Conservation (phyloP, 2,797 vertebrate genomes). For the Galago senegalensis region DNA sequence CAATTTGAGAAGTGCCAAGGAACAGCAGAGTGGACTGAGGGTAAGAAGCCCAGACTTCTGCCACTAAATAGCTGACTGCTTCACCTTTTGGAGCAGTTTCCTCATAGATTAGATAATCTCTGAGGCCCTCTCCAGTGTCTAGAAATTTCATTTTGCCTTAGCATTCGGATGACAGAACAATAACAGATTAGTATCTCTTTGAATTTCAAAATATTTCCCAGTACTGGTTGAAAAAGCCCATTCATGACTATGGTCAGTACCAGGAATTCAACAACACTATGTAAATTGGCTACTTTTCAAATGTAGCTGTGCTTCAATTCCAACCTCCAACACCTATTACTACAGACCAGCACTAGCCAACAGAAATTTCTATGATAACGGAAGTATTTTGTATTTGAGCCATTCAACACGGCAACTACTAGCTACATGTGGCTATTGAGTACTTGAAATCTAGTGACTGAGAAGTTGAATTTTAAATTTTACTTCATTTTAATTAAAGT, state of each 20-base stretch:
- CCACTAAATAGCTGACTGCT: background rate
- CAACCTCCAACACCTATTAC: background rate
- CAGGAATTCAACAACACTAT: background rate
- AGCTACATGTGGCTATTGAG: background rate
- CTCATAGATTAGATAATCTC: constrained; percentile 10
- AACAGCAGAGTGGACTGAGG: constrained; percentile 1
- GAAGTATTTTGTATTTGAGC: background rate
- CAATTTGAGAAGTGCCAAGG: constrained; percentile 40
- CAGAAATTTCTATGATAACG: background rate
- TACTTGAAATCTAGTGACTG: background rate
- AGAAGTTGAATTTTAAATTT: constrained; percentile 1
- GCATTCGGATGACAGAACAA: constrained; percentile 48
- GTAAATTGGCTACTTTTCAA: background rate
- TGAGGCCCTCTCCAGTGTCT: constrained; percentile 1
- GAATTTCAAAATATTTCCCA: constrained; percentile 15
- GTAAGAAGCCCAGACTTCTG: constrained; percentile 28
- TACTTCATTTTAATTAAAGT: constrained; percentile 44
- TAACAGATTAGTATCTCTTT: constrained; percentile 33
- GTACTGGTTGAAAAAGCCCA: constrained; percentile 27
- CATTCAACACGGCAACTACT: background rate
- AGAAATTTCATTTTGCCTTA: constrained; percentile 49
- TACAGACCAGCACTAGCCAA: background rate
- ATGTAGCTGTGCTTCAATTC: background rate
- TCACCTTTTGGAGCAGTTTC: constrained; percentile 52
- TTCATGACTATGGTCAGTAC: background rate